Base-by-base conservation (phyloP, 2,888 invertebrate species). In the Erebia aethiops region DNA sequence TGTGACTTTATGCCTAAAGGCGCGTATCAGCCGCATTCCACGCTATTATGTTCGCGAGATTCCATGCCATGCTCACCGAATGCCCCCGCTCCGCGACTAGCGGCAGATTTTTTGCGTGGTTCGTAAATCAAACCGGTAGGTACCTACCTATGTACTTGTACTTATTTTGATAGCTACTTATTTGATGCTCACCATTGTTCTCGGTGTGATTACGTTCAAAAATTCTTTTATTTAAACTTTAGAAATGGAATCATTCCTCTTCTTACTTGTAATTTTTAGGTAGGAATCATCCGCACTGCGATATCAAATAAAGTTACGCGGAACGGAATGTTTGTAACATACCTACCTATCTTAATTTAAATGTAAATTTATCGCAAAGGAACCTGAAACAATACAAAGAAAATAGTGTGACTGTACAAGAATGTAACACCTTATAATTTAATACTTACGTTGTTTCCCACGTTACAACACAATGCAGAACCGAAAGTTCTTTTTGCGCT, bases 81-180 rank as follows among this genome's bases (percentile, higher is more conserved):
- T 78, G 77, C 78, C 77, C 78, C 80, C 80, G 81, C 81, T 80
- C 80, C 80, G 84, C 80, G 84, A 80, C 84, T 87, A 89, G 89
- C 89, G 88, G 90, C 90, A 87, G 90, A 82, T 91, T 92, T 92
- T 92, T 92, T 91, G 88, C 86, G 82, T 82, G 81, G 81, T 80
- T 87, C 87, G 82, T 86, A 88, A 89, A 89, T 89, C 85, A 86
- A 91, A 91, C 90, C 90, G 89, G 91, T 91, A 88, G 85, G 84
- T 77, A 77, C 52, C 69, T 69, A 74, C 54, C 10, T 54, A 54
- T 18, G 77, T 78, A 78, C 76, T 77, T 74, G 77, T 77, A 77
- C 79, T 78, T 78, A 78, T 79, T 78, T 75, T 77, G 73, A 77
- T 78, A 77, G 77, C 71, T 74, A 75, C 72, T 77, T 74, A 77